phyloP scores from a whole-genome alignment of 53 echinoderm and acorn worm genomes.

The Patiria pectinifera region DNA sequence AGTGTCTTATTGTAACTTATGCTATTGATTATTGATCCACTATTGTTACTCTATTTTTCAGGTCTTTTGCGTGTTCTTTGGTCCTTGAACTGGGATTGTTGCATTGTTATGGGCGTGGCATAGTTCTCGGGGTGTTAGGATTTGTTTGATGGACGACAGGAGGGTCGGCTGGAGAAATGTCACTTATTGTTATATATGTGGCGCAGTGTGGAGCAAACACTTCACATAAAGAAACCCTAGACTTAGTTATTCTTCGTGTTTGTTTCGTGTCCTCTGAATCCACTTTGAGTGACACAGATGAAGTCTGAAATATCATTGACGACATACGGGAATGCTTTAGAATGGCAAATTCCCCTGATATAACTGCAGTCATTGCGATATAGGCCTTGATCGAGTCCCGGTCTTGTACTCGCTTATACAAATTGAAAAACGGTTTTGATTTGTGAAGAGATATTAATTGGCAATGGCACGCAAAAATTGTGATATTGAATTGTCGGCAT shows the following conservation, averaged over 20 bases:
- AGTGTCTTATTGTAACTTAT: background rate
- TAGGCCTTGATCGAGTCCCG: no score
- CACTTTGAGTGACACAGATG: background rate
- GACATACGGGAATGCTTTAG: no score
- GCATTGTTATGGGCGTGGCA: background rate
- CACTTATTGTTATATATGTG: background rate
- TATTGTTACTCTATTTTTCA: background rate
- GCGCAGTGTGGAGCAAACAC: background rate
- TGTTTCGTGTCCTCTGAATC: background rate
- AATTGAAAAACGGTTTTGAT: no score
- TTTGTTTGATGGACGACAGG: background rate
- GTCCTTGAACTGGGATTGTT: background rate
- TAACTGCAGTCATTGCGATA: no score
- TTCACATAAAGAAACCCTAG: background rate
- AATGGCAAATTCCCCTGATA: no score
- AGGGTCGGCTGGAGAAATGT: background rate
- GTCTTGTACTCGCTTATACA: no score
- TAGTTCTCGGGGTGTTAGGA: background rate
- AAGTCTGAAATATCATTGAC: no score
- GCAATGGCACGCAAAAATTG: background rate
- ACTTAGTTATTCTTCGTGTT: background rate
- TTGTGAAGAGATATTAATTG: no score
- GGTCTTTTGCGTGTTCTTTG: background rate
- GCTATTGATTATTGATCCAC: background rate
- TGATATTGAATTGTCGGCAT: background rate